A percentile compares a stretch with the other conserved stretches of the same genome.
Conservation (phyloP, 1,140 invertebrate genomes). For the Bradysia coprophila region DNA sequence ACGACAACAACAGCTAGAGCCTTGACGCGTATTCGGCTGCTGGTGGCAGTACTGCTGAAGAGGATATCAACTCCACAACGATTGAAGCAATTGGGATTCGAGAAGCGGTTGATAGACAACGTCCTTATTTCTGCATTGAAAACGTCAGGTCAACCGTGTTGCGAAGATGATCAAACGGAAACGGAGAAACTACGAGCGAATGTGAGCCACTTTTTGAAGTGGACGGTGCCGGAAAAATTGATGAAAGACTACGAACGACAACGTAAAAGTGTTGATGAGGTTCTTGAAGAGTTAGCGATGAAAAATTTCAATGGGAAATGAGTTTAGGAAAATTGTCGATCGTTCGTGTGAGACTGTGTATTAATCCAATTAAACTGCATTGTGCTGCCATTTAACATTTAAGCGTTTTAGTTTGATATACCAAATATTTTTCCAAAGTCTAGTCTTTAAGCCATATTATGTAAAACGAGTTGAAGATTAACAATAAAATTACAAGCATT, state of each 20-base stretch:
- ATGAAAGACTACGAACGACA: conserved; percentile 56
- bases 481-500: too few relatives aligned
- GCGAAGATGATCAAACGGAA: conserved; percentile 29
- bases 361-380: too few relatives aligned
- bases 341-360: too few relatives aligned
- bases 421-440: too few relatives aligned
- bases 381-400: too few relatives aligned
- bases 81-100: conserved; percentile 56
- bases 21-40: conserved; percentile 53
- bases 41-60: conserved; percentile 58
- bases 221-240: conserved; percentile 58
- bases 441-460: too few relatives aligned
- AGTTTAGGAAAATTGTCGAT: too few relatives aligned
- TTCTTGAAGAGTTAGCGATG: conserved; percentile 58
- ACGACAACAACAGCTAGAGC: too few relatives aligned
- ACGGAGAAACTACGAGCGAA: conserved; percentile 45
- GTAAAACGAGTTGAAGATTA: too few relatives aligned
- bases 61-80: conserved; percentile 61
- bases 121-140: conserved; percentile 58
- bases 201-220: conserved; percentile 55
- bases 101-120: conserved; percentile 64
- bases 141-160: conserved; percentile 47
- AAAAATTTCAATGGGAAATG: too few relatives aligned
- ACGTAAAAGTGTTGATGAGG: conserved; percentile 52
- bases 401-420: too few relatives aligned